Percentiles rank a stretch among this genome's conserved stretches.
These are phyloP conservation scores for Scophthalmus maximus DNA, from an alignment of 2,113 vertebrate genomes.

Conservation along the genomic window DNA sequence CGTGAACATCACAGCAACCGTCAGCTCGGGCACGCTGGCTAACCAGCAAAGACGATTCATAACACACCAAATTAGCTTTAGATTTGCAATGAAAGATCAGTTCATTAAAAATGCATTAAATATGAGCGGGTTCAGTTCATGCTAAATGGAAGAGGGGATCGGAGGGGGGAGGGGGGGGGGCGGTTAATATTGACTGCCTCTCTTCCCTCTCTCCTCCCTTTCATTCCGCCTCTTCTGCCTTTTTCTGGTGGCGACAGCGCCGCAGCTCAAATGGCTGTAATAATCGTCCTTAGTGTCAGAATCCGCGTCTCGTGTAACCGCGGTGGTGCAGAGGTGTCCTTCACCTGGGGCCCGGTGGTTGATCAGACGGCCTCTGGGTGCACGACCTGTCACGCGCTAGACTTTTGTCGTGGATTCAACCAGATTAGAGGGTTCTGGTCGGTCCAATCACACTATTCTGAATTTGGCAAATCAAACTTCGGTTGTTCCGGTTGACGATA, in stretches of 20 bases:
- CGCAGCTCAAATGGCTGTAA: conserved; percentile 11
- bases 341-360: background rate
- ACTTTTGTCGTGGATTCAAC: background rate
- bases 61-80: conserved; percentile 70
- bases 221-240: background rate
- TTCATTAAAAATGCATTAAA: conserved; percentile 81
- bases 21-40: conserved; percentile 54
- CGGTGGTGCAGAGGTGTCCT: background rate
- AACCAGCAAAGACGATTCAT: conserved; percentile 61
- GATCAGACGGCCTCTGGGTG: conserved; percentile 5
- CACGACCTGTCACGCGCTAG: background rate
- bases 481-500: conserved; percentile 2
- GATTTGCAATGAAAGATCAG: conserved; percentile 77
- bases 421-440: background rate
- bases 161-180: conserved; percentile 19
- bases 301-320: conserved; percentile 6
- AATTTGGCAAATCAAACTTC: conserved; percentile 2
- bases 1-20: background rate
- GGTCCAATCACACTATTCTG: conserved; percentile 1
- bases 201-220: background rate
- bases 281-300: conserved; percentile 12
- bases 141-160: conserved; percentile 68
- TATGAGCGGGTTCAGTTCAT: conserved; percentile 72
- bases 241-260: background rate
- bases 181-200: conserved; percentile 51